Evolutionary conservation across 1,140 invertebrate genomes (phyloP), one percentile per base, ranked within the genome.

Genomic region (Diorhabda elongata): DNA sequence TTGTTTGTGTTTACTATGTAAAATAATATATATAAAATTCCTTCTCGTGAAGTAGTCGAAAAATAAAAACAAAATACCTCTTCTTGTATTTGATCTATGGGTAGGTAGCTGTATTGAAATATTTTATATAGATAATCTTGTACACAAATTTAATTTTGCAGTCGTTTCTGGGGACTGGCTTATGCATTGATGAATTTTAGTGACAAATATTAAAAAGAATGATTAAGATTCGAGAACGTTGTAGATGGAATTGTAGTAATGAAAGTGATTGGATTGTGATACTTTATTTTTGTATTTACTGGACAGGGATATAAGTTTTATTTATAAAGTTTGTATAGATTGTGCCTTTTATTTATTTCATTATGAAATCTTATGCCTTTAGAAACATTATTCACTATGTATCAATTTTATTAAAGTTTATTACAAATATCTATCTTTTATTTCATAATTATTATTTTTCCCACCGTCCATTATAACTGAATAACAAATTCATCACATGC

Each of bases 261-360:
- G 62, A 68, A 59, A 71, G 67, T 75, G 74, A 75, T 70, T 70
- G 72, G 74, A 71, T 70, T 75, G 74, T 77, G 74, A 75, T 75
- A 75, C 67, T 72, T 76, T 77, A 75, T 75, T 77, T 77, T 77
- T 77, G 60, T 77, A 75, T 61, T 57, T 69, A 73, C 68, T 69
- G 73, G 62, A 74, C 65, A 74, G 69, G 71, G 61, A 68, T 74
- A 73, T 69, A 58, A 73, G 61, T 75, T 74, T 71, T 70, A 74
- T 74, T 72, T 73, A 76, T 71, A 66, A 69, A 59, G 52, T 69
- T 73, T 77, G 71, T 74, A 77, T 75, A 77, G 75, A 74, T 74
- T 74, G 73, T 77, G 75, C 75, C 75, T 76, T 77, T 77, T 77
- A 77, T 77, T 77, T 77, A 77, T 77, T 77, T 75, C 69, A 68